Evolutionary conservation across 2,113 vertebrate species (phyloP), one percentile per base, ranked within the genome.

Genomic region (Poeciliopsis prolifica): DNA sequence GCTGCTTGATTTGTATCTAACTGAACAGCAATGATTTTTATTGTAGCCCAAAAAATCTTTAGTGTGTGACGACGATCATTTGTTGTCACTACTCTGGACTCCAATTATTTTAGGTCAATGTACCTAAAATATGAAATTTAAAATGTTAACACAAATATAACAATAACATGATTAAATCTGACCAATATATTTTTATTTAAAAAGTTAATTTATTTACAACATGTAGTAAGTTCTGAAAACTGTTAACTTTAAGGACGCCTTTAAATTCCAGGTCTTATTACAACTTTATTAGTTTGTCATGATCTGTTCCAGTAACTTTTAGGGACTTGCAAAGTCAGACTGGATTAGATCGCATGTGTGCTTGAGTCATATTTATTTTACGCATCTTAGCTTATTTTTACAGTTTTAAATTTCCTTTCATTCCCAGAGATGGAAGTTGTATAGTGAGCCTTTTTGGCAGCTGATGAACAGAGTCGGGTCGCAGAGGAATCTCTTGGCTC

Each of bases 401-500:
- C 30, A 64, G 26, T 28, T n/a, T 28, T 26, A 11, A 19, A 17
- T 48, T 48, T 48, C 17, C 44, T 17, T 48, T 19, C 19, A 64
- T 64, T 33, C 28, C 30, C 2, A 22, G 22, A 19, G 62, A 64
- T 33, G 15, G 65, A 75, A 78, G 61, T 30, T 24, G 24, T 40
- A 28, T 58, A 22, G 37, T 28, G 7, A 33, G 35, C 24, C 28
- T 15, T 65, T 77, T 17, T 70, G 58, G 61, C 68, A 61, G 68
- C 10, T 69, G 69, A 82, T 72, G 61, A 70, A 71, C 68, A 62
- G 80, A 84, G 74, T 54, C 61, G 0, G 30, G 4, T 65, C 37
- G 63, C 68, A 70, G 69, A 77, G 68, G 31, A 70, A 80, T 84
- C 65, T 68, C 61, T 68, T n/a, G 33, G 70, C 42, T 72, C 61